Evolutionary conservation across 2,113 vertebrate genomes (phyloP), one percentile per base, ranked within the genome.

Genomic region (Eulacestoma nigropectus): DNA sequence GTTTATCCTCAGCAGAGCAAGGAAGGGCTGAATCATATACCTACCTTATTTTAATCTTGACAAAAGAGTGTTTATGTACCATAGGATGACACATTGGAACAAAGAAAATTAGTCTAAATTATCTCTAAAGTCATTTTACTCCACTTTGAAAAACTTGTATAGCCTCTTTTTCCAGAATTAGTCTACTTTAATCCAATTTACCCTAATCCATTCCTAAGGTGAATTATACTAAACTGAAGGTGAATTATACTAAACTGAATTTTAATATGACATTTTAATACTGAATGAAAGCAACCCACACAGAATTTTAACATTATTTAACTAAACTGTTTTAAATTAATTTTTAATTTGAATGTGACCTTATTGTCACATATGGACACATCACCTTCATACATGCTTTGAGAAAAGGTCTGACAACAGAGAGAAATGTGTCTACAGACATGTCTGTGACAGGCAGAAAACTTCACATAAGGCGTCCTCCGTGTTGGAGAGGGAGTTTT

Each of bases 161-260:
- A 77, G 55, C 30, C 39, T 85, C 83, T 77, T 92, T 90, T 80
- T 62, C 42, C 64, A 81, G 68, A 84, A 94, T 87, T 84, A 87
- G 60, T 59, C 64, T 70, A 55, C 63, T 89, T 93, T 84, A 95
- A 95, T 95, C 91, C 89, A 93, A 87, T 95, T 96, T 95, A 89
- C 30, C 1, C 3, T 95, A 94, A 97, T 84, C 89, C 64, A 87
- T 80, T 95, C 77, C 69, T 81, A 92, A 96, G 69, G 86, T 96
- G 84, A 94, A 92, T 94, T 96, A 95, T n/a, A 72, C 60, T 72
- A 82, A 95, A 91, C 35, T 89, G 49, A 91, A 92, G 69, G 86
- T 96, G 84, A 94, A 92, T 94, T 96, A 95, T n/a, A 72, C 60
- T 72, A 82, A 95, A 91, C 35, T 89, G 49, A 91, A 92, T 92